Evolutionary conservation across 2,888 invertebrate species (phyloP).

Genomic region (Cephus spinipes): DNA sequence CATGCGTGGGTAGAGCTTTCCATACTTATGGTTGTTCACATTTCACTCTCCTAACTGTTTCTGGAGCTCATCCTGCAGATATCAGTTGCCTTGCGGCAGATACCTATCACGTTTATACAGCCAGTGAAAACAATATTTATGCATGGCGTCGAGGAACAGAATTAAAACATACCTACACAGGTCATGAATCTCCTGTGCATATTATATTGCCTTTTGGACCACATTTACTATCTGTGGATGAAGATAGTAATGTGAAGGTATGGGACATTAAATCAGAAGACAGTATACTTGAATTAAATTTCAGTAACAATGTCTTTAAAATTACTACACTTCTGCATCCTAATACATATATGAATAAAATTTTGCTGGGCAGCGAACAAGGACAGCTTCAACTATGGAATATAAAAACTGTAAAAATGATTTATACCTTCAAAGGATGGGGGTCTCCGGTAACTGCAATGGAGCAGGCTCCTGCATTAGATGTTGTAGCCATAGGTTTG

Average conservation of each 20-base stretch:
- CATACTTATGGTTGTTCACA: constrained; percentile 91
- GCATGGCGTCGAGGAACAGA: constrained; percentile 92
- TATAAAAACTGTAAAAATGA: constrained; percentile 79
- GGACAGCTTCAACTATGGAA: constrained; percentile 93
- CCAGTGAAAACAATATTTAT: constrained; percentile 80
- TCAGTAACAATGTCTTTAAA: constrained; percentile 77
- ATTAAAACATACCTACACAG: constrained; percentile 82
- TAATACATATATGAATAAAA: constrained; percentile 93
- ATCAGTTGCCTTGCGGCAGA: constrained; percentile 85
- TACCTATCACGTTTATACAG: constrained; percentile 81
- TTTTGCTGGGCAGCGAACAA: constrained; percentile 87
- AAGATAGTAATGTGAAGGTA: constrained; percentile 79
- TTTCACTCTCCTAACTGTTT: constrained; percentile 85
- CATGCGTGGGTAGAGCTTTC: constrained; percentile 91
- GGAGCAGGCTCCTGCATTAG: constrained; percentile 91
- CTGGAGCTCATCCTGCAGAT: constrained; percentile 82
- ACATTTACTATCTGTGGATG: constrained; percentile 89
- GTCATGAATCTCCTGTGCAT: constrained; percentile 80
- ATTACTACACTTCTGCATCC: constrained; percentile 92
- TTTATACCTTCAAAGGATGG: constrained; percentile 86
- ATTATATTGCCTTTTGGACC: constrained; percentile 85
- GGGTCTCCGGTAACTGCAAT: constrained; percentile 77
- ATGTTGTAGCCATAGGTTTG: constrained; percentile 91
- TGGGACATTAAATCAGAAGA: constrained; percentile 87
- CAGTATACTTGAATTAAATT: constrained; percentile 76